These are phyloP conservation scores for Schizaphis graminum DNA, from an alignment of 2,888 invertebrate genomes.

Conservation along the genomic window DNA sequence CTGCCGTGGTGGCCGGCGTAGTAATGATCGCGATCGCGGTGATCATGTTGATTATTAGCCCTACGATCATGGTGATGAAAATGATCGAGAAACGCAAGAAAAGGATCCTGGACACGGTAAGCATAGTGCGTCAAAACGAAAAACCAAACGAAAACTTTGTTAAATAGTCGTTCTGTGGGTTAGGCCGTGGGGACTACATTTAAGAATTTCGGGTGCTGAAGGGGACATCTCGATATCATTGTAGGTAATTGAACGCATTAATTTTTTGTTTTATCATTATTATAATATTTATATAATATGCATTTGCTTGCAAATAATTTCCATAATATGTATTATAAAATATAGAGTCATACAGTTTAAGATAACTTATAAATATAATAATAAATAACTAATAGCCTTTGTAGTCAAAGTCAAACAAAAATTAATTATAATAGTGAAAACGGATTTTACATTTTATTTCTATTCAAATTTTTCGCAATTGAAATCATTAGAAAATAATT, in stretches of 20 bases:
- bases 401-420: no score
- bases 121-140: neutral
- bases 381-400: no score
- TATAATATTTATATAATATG: neutral
- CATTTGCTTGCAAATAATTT: neutral
- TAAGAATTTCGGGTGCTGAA: neutral
- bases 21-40: slow-evolving; percentile 58
- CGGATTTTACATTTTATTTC: no score
- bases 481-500: no score
- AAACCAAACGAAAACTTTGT: neutral
- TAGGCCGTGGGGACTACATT: neutral
- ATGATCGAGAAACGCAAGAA: slow-evolving; percentile 53
- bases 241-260: neutral
- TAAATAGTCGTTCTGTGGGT: neutral
- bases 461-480: no score
- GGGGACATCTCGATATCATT: neutral
- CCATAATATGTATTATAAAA: neutral
- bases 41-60: slow-evolving; percentile 59
- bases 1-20: slow-evolving; percentile 60
- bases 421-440: no score
- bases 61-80: slow-evolving; percentile 57
- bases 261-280: neutral
- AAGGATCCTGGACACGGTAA: slow-evolving; percentile 22
- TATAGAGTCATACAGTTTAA: neutral
- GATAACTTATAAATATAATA: no score